These are phyloP conservation scores for Myotis lucifugus DNA, from an alignment of 2,113 vertebrate genomes.

Conservation along the genomic window DNA sequence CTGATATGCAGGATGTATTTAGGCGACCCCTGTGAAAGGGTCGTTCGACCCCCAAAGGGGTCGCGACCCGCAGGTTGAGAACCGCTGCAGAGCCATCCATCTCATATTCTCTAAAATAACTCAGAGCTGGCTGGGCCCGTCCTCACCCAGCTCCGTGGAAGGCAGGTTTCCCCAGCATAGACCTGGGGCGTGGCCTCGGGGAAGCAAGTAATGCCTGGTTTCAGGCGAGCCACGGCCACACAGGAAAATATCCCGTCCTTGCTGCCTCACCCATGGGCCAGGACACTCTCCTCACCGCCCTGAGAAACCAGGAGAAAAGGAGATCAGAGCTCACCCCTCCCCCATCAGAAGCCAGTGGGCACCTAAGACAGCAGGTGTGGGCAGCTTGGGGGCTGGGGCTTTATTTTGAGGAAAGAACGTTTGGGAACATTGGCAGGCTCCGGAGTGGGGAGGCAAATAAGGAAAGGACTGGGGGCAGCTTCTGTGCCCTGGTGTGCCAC, in stretches of 20 bases:
- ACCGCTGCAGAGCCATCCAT: not conserved
- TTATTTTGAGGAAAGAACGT: not conserved
- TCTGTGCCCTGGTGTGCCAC: not conserved
- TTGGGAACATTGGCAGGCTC: not conserved
- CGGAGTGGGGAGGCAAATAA: not conserved
- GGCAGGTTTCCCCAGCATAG: not conserved
- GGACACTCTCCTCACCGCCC: not conserved
- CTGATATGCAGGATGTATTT: too few species aligned
- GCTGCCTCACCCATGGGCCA: not conserved
- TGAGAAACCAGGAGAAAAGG: not conserved
- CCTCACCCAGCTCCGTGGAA: too few species aligned
- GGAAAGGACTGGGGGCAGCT: not conserved
- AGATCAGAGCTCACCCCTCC: not conserved
- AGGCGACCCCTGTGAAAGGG: too few species aligned
- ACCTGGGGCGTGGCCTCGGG: not conserved
- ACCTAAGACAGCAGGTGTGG: not conserved
- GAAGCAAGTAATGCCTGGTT: not conserved
- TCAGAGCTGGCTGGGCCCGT: not conserved
- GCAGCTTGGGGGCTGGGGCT: not conserved
- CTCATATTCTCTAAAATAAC: constrained; percentile 4
- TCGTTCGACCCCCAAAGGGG: too few species aligned
- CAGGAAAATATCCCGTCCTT: not conserved
- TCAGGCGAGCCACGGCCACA: not conserved
- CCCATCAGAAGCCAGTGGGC: too few species aligned
- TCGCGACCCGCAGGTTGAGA: too few species aligned